Evolutionary conservation across 1,140 invertebrate genomes (phyloP).

Genomic region (Drosophila jambulina): DNA sequence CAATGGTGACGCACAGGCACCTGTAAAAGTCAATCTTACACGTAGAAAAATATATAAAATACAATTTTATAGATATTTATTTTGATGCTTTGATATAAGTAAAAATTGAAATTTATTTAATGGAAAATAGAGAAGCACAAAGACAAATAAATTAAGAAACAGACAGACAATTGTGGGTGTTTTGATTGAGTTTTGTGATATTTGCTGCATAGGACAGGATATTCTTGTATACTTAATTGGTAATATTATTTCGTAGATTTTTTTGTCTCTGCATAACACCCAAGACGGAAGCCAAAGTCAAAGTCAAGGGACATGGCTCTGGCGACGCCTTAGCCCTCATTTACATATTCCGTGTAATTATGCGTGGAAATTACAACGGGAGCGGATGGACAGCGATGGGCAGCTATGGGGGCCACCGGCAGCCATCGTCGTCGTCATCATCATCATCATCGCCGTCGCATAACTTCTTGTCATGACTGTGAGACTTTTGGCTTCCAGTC

Average conservation of each 20-base stretch:
- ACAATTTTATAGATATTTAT: neutral
- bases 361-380: conserved; percentile 68
- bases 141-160: neutral
- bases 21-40: neutral
- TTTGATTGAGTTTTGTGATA: neutral
- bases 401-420: conserved; percentile 8
- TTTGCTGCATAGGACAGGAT: too few species aligned
- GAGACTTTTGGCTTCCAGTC: conserved; percentile 66
- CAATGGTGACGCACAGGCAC: conserved; percentile 25
- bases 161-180: neutral
- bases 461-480: conserved; percentile 70
- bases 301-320: conserved; percentile 28
- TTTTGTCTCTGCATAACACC: conserved; percentile 12
- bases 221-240: too few species aligned
- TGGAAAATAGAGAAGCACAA: neutral
- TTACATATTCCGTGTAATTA: conserved; percentile 82
- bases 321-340: conserved; percentile 64
- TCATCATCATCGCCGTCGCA: conserved; percentile 39
- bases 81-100: too few species aligned
- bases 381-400: conserved; percentile 21
- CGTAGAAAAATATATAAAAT: neutral
- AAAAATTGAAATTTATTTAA: neutral
- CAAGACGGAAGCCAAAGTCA: conserved; percentile 42
- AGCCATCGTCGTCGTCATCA: conserved; percentile 20
- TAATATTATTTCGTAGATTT: neutral